Conservation (phyloP, 2,113 vertebrate species). For the Recurvirostra avosetta region DNA sequence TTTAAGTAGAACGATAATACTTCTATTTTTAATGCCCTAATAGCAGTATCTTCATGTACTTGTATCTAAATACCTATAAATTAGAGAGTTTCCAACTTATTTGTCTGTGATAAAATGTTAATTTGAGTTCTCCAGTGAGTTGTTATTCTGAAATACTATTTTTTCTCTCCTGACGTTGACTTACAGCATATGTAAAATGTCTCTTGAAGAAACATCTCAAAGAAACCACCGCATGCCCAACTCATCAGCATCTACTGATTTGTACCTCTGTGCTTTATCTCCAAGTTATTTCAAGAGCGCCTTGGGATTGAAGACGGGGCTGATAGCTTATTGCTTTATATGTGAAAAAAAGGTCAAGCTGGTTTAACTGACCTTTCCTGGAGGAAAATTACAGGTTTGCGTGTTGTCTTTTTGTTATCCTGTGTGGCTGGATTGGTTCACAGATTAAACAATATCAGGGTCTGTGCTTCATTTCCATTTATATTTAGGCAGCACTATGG, state of each 20-base stretch:
- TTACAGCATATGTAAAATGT: not conserved
- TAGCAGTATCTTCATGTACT: not conserved
- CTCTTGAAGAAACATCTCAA: not conserved
- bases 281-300: not conserved
- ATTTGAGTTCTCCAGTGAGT: not conserved
- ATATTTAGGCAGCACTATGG: not conserved
- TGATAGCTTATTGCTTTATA: not conserved
- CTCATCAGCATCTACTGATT: not conserved
- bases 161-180: not conserved
- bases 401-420: not conserved
- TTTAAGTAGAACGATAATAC: not conserved
- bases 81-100: not conserved
- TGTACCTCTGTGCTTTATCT: not conserved
- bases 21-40: not conserved
- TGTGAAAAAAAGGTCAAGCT: not conserved
- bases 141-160: not conserved
- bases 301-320: not conserved
- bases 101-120: not conserved
- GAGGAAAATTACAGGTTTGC: not conserved
- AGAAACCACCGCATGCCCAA: not conserved
- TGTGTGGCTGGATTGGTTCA: not conserved
- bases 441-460: not conserved
- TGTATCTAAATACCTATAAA: not conserved
- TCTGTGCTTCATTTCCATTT: not conserved
- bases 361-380: constrained; percentile 11